phyloP scores from a whole-genome alignment of 2,888 invertebrate species.

The Apamea crenata region DNA sequence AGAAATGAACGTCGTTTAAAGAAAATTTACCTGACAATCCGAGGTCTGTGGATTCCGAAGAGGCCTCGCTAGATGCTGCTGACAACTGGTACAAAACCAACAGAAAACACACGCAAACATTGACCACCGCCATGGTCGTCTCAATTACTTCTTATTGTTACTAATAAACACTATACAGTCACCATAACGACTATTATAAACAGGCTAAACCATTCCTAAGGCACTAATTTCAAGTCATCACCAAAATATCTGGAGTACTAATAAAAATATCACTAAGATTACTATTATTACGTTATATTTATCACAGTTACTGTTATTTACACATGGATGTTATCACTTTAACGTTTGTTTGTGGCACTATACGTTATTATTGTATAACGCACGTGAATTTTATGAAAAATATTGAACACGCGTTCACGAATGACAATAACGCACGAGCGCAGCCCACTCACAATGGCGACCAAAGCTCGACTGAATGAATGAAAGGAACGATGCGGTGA shows the following conservation, averaged over 20 bases:
- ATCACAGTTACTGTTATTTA: constrained; percentile 70
- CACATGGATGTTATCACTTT: constrained; percentile 54
- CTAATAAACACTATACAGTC: constrained; percentile 79
- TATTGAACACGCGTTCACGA: constrained; percentile 78
- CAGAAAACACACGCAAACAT: constrained; percentile 85
- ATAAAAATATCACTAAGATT: constrained; percentile 73
- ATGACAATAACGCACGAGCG: constrained; percentile 59
- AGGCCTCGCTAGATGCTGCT: constrained; percentile 79
- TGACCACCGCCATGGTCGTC: constrained; percentile 84
- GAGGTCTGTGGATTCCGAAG: constrained; percentile 84
- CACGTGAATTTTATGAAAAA: constrained; percentile 70
- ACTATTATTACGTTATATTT: constrained; percentile 47
- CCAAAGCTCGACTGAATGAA: constrained; percentile 78
- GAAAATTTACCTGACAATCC: constrained; percentile 80
- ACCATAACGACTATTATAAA: constrained; percentile 74
- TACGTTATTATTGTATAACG: constrained; percentile 56
- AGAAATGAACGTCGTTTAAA: not conserved
- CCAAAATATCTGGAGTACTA: constrained; percentile 72
- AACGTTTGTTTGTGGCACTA: constrained; percentile 63
- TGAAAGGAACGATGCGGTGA: constrained; percentile 68
- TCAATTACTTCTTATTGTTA: constrained; percentile 81
- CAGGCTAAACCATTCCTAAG: constrained; percentile 65
- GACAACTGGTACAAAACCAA: constrained; percentile 84
- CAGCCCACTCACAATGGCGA: constrained; percentile 57
- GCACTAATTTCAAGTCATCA: constrained; percentile 77